Evolutionary conservation across 1,140 invertebrate genomes (phyloP), one percentile per base, ranked within the genome.

Genomic region (Neuroterus valhalla): DNA sequence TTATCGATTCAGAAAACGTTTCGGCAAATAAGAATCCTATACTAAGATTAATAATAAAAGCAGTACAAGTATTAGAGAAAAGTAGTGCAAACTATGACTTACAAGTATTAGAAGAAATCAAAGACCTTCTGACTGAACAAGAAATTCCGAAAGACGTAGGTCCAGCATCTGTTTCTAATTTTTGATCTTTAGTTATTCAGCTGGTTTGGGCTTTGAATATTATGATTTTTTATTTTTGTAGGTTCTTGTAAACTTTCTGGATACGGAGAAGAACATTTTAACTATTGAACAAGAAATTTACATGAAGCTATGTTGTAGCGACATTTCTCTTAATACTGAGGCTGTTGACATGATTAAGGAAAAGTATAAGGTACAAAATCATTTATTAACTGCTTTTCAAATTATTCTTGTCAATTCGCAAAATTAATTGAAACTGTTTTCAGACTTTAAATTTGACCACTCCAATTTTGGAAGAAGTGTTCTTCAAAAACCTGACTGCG

Each of bases 401-500:
- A 72, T 73, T 62, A 31, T 68, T 69, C 31, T 43, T 5, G 8
- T 43, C 55, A 23, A 70, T 26, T 72, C 48, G 4, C 4, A 55
- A 46, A 62, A 14, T 15, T 43, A 70, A 70, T 10, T 50, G 75
- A n/a, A 45, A 52, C 46, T 14, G 79, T 76, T 84, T 83, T 46
- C 50, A 88, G 88, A 71, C 75, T 38, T 21, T 82, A 4, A 78
- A 74, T n/a, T 78, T 88, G 17, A 69, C 84, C 42, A 44, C 83
- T 66, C 76, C 79, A 26, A 82, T 89, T 44, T 70, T 90, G 45
- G 86, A 89, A 78, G 86, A 89, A 81, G 69, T 90, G 3, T 90
- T 90, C 66, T 84, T 87, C 66, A 87, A 85, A 78, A 84, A 90
- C 75, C 79, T 90, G 38, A 89, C 88, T 6, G 62, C 78, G 17